Evolutionary conservation across 2,797 vertebrate genomes (phyloP).

Genomic region (Eulemur mongoz): DNA sequence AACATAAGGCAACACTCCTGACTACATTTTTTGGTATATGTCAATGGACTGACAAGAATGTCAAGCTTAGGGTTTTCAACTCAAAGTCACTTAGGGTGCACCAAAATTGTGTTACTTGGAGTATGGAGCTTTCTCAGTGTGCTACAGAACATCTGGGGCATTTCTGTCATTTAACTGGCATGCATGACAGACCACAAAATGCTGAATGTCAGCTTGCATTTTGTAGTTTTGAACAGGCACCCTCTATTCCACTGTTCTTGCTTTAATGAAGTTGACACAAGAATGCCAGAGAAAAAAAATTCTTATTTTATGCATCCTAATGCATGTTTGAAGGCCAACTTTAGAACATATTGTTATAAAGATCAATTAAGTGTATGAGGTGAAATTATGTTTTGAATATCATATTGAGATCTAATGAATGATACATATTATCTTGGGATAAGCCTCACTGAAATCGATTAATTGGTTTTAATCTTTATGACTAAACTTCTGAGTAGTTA

Average conservation of each 20-base stretch:
- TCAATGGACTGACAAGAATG: conserved; percentile 39
- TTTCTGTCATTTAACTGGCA: conserved; percentile 40
- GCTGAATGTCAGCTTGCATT: conserved; percentile 6
- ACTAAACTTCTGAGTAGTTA: not conserved
- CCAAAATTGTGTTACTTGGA: not conserved
- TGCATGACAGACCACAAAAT: conserved; percentile 27
- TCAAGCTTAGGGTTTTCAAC: conserved; percentile 40
- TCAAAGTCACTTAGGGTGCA: not conserved
- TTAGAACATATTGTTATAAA: not conserved
- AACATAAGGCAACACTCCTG: not conserved
- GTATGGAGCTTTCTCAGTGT: not conserved
- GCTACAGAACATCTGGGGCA: not conserved
- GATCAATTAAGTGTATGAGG: not conserved
- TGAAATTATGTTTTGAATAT: conserved; percentile 28
- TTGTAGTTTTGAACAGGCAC: not conserved
- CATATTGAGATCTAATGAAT: not conserved
- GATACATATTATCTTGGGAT: not conserved
- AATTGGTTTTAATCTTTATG: conserved; percentile 37
- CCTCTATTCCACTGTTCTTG: not conserved
- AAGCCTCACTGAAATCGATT: conserved; percentile 37
- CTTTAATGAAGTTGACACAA: not conserved
- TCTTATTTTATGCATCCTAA: not conserved
- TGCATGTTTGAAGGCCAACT: not conserved
- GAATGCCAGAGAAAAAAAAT: not conserved
- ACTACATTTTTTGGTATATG: not conserved